Evolutionary conservation across 2,113 vertebrate genomes (phyloP).

Genomic region (Monopterus albus): DNA sequence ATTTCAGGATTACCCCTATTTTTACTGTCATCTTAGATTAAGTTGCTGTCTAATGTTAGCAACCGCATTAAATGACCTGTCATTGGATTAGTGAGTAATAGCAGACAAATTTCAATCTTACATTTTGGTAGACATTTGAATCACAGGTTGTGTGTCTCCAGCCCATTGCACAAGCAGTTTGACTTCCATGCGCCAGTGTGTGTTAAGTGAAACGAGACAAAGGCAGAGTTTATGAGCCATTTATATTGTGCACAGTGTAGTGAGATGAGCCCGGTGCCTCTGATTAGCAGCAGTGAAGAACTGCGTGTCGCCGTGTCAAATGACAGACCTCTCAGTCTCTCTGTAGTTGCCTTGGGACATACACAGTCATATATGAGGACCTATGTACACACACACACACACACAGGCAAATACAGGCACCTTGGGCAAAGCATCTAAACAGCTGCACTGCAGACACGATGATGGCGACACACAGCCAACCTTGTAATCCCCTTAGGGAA

Average conservation of each 20-base stretch:
- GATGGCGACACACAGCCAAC: slow-evolving; percentile 70
- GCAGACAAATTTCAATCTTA: not conserved
- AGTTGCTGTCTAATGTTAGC: not conserved
- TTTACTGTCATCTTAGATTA: not conserved
- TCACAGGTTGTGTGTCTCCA: slow-evolving; percentile 39
- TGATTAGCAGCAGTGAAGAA: slow-evolving; percentile 53
- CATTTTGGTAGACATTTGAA: slow-evolving; percentile 46
- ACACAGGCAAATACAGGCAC: slow-evolving; percentile 8
- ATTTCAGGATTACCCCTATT: too few relatives aligned
- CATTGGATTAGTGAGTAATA: slow-evolving; percentile 5
- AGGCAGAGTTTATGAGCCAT: slow-evolving; percentile 57
- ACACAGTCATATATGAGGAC: slow-evolving; percentile 20
- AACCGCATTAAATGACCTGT: not conserved
- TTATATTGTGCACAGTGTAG: slow-evolving; percentile 35
- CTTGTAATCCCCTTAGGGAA: slow-evolving; percentile 70
- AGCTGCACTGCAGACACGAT: slow-evolving; percentile 76
- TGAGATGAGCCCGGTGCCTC: slow-evolving; percentile 40
- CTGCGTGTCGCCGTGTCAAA: slow-evolving; percentile 34
- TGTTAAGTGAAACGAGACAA: slow-evolving; percentile 57
- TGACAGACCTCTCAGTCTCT: slow-evolving; percentile 21
- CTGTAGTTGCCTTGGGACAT: slow-evolving; percentile 30
- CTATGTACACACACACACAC: slow-evolving; percentile 5
- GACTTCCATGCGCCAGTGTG: slow-evolving; percentile 52
- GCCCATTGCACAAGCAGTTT: slow-evolving; percentile 47
- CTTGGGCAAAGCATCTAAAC: slow-evolving; percentile 54